A percentile compares a stretch with the other conserved stretches of the same genome.
These are phyloP conservation scores for Otocyon megalotis DNA, from an alignment of 2,113 vertebrate species.

Conservation along the genomic window DNA sequence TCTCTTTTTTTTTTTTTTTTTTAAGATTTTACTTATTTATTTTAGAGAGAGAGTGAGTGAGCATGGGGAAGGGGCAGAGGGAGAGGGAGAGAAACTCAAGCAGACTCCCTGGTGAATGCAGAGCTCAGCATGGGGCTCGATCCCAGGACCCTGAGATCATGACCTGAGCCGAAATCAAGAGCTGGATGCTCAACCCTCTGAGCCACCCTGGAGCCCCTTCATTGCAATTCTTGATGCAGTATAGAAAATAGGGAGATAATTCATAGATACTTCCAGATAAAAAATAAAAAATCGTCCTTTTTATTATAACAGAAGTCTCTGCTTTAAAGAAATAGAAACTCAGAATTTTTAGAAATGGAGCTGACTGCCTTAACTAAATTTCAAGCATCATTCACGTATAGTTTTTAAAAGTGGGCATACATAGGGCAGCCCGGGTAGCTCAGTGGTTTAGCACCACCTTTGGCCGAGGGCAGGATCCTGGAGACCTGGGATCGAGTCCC, in stretches of 20 bases:
- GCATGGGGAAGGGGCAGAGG: background rate
- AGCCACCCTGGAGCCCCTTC: background rate
- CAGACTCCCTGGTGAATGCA: background rate
- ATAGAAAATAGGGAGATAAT: too few species aligned
- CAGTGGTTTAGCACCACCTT: too few species aligned
- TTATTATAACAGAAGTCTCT: background rate
- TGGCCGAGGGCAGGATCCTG: too few species aligned
- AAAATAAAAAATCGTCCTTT: background rate
- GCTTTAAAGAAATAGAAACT: background rate
- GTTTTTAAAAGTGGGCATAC: background rate
- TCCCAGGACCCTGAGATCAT: background rate
- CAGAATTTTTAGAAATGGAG: background rate
- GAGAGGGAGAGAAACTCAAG: background rate
- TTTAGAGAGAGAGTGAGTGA: background rate
- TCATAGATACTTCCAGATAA: background rate
- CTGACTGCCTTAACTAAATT: background rate
- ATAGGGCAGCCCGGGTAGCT: too few species aligned
- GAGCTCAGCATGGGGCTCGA: background rate
- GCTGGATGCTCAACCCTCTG: background rate
- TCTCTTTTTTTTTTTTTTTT: background rate
- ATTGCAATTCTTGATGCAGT: background rate
- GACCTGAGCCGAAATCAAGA: background rate
- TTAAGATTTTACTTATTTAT: background rate
- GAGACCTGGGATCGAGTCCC: too few species aligned
- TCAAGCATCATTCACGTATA: accelerated